Percentiles rank a stretch among this genome's conserved stretches.
Evolutionary conservation across 92 coral and sea anemone genomes (phyloP).

Genomic region (Phenganax stokvisi): DNA sequence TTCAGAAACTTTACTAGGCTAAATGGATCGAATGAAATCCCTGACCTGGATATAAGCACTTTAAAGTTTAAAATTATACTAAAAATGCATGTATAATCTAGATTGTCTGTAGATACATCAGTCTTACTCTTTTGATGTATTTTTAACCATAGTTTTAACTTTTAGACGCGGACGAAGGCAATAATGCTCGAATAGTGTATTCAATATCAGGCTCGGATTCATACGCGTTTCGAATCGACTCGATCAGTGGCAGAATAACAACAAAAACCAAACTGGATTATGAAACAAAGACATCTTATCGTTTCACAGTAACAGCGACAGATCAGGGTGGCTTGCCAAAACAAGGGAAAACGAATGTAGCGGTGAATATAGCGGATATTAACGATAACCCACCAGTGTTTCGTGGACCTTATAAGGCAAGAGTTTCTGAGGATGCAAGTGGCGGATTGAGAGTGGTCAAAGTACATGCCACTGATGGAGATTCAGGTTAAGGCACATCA

Average conservation of each 20-base stretch:
- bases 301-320: constrained; percentile 57
- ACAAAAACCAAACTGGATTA: constrained; percentile 55
- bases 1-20: too few species aligned
- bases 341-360: constrained; percentile 51
- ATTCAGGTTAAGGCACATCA: constrained; percentile 39
- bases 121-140: not conserved
- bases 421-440: constrained; percentile 51
- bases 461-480: constrained; percentile 60
- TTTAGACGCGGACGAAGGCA: constrained; percentile 77
- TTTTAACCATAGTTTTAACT: not conserved
- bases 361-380: constrained; percentile 56
- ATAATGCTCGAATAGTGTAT: constrained; percentile 57
- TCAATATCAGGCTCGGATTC: constrained; percentile 52
- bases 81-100: too few species aligned
- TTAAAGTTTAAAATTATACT: too few species aligned
- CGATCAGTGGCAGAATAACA: constrained; percentile 54
- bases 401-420: constrained; percentile 57
- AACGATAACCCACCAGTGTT: constrained; percentile 68
- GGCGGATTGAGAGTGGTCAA: constrained; percentile 50
- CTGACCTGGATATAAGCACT: too few species aligned
- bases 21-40: too few species aligned
- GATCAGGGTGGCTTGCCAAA: constrained; percentile 64
- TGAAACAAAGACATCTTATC: constrained; percentile 57
- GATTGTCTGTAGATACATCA: not conserved
- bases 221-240: constrained; percentile 45